Percentiles rank a stretch among this genome's conserved stretches.
Conservation (phyloP, 2,888 invertebrate genomes). For the Caenorhabditis doughertyi region DNA sequence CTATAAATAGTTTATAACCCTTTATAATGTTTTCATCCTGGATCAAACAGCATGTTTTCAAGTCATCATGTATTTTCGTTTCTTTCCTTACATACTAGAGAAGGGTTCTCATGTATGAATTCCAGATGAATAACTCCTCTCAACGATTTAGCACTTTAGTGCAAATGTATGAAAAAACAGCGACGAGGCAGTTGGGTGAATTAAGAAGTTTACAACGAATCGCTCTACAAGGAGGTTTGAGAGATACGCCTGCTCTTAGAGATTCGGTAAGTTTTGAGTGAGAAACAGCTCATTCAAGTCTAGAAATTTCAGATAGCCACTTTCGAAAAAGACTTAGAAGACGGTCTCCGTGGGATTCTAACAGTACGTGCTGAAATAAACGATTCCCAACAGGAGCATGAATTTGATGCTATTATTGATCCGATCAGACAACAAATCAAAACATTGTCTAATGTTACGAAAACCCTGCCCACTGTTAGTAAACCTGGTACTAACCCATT, state of each 20-base stretch:
- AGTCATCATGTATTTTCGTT: constrained; percentile 25
- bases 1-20: constrained; percentile 4
- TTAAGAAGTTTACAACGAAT: constrained; percentile 62
- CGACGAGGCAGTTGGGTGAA: constrained; percentile 57
- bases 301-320: constrained; percentile 63
- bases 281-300: neutral
- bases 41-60: neutral
- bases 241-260: constrained; percentile 55
- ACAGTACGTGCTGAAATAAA: constrained; percentile 62
- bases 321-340: constrained; percentile 72
- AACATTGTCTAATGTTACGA: constrained; percentile 63
- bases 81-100: neutral
- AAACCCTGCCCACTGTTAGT: constrained; percentile 38
- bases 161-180: constrained; percentile 67
- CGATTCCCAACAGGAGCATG: constrained; percentile 59
- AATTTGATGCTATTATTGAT: constrained; percentile 73
- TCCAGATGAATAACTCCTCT: constrained; percentile 3
- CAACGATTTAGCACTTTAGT: constrained; percentile 36
- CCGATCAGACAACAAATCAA: constrained; percentile 75
- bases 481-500: constrained; percentile 33
- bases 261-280: constrained; percentile 57
- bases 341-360: constrained; percentile 72
- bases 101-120: too few relatives aligned
- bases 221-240: constrained; percentile 47
- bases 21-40: neutral